Evolutionary conservation across 2,113 vertebrate species (phyloP), one percentile per base, ranked within the genome.

Genomic region (Lonchura striata): DNA sequence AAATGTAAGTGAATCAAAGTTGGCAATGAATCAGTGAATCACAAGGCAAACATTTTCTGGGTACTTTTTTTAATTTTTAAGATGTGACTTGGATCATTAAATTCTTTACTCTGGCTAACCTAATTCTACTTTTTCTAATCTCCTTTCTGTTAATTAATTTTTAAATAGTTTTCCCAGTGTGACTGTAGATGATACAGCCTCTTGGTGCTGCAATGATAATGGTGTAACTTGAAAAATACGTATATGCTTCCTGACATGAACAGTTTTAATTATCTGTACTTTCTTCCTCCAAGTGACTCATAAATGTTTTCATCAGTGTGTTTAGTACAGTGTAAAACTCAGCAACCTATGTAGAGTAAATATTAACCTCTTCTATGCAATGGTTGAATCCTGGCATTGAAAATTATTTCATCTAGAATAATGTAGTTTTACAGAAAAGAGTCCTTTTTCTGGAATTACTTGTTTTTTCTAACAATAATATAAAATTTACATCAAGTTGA

Each of bases 361-460:
- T 50, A 56, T 63, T 81, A 70, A 74, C 23, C 3, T 81, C 14
- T 49, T 59, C 54, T 70, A 10, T 15, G 39, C 54, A 47, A 47
- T 15, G 3, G 23, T 27, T 84, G 20, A 75, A 85, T 46, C 18
- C 53, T 15, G 6, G 6, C 22, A 25, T 18, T 75, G 57, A 82
- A 59, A 90, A 61, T 6, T 53, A 27, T 10, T 83, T 81, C 4
- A 52, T 77, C n/a, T 61, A 56, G 66, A 79, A 85, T 78, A 30
- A 39, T 2, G 0, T 28, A 0, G 0, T 74, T 92, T 65, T 47
- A 65, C n/a, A 81, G 18, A 80, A 53, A 39, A 83, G 11, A 25
- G 25, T 47, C 16, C 15, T 89, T 61, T 61, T 76, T 31, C 20
- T 80, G 59, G n/a, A 8, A 53, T 60, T 90, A 28, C 19, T 82